Evolutionary conservation across 2,113 vertebrate genomes (phyloP).

Genomic region (Sigmodon hispidus): DNA sequence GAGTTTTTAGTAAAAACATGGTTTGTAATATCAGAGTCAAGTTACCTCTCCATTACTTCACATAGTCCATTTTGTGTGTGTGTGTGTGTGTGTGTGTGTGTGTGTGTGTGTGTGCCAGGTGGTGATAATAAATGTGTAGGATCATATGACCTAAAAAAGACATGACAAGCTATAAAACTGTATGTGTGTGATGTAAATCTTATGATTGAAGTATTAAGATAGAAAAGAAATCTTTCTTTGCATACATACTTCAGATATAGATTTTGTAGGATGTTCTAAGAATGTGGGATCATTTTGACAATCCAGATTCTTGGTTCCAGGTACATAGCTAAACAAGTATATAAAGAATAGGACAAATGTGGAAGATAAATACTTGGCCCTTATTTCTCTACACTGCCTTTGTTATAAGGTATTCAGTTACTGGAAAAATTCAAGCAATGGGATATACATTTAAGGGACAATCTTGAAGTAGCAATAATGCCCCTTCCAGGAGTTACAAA

Average conservation of each 20-base stretch:
- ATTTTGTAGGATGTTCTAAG: not conserved
- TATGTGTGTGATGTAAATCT: not conserved
- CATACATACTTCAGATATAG: not conserved
- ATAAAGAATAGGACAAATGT: rapidly evolving
- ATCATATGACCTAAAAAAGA: not conserved
- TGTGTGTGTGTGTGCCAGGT: not conserved
- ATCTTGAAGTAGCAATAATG: not conserved
- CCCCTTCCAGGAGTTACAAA: not conserved
- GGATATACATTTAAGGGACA: not conserved
- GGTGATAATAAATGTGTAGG: not conserved
- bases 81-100: not conserved
- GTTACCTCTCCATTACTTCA: not conserved
- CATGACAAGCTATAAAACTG: not conserved
- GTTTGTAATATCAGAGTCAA: not conserved
- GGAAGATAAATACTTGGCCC: not conserved
- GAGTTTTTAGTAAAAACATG: not conserved
- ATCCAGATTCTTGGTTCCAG: not conserved
- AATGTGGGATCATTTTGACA: not conserved
- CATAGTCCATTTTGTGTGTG: not conserved
- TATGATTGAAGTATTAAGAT: not conserved
- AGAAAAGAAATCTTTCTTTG: not conserved
- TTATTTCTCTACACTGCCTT: rapidly evolving
- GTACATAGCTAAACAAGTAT: not conserved
- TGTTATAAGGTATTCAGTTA: rapidly evolving
- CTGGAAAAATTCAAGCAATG: rapidly evolving